A percentile compares a stretch with the other conserved stretches of the same genome.
Evolutionary conservation across 2,888 invertebrate genomes (phyloP).

Genomic region (Netelia fuscicornis): DNA sequence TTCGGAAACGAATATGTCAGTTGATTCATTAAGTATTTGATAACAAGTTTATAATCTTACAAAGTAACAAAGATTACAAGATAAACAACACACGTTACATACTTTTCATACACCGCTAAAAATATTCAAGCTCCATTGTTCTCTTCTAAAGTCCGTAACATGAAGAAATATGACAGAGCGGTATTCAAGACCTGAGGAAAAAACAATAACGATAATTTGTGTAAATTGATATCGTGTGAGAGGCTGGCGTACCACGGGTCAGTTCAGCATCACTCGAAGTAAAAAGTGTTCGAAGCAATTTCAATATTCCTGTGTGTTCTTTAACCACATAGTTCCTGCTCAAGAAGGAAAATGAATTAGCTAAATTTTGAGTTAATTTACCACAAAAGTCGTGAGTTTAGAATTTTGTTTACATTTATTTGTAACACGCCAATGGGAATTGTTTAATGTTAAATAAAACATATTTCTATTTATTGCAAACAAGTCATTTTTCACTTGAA

Average conservation of each 20-base stretch:
- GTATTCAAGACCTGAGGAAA: slow-evolving; percentile 3
- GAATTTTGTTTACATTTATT: too few relatives aligned
- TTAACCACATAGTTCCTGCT: neutral
- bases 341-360: neutral
- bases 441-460: too few relatives aligned
- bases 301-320: neutral
- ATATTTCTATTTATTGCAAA: too few relatives aligned
- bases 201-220: neutral
- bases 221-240: neutral
- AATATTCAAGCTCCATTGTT: neutral
- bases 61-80: too few relatives aligned
- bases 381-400: neutral
- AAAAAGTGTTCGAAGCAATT: neutral
- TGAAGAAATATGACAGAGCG: slow-evolving; percentile 18
- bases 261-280: neutral
- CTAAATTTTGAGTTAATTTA: neutral
- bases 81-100: neutral
- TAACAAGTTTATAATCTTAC: too few relatives aligned
- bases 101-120: neutral
- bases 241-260: neutral
- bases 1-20: neutral
- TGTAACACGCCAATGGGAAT: too few relatives aligned
- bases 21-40: neutral
- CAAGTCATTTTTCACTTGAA: too few relatives aligned
- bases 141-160: slow-evolving; percentile 41